Base-by-base conservation (phyloP, 2,113 vertebrate genomes). In the Elgaria multicarinata region DNA sequence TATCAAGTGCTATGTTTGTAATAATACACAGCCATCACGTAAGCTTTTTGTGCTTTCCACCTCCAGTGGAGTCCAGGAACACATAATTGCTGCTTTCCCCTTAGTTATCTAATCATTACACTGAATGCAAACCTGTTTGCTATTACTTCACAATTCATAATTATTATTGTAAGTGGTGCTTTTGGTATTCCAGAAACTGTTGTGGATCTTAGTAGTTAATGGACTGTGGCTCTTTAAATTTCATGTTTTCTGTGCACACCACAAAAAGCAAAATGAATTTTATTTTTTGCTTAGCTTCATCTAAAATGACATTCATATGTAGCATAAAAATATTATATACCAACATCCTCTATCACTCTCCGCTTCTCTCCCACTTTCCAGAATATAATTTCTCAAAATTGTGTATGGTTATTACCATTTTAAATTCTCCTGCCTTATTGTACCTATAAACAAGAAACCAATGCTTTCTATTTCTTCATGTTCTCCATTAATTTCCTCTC, bases 71-170 rank as follows among this genome's bases (percentile, higher is more conserved):
- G 95, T 92, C 95, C 91, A 93, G 94, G 96, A 97, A 96, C 95
- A 96, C 92, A 85, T 96, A 97, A 97, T 96, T 96, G 94, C 93
- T 95, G 92, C 95, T 96, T 97, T 96, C 93, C 93, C 94, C 93
- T 91, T 89, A 88, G 90, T 97, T 96, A 96, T 97, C 97, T 97
- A 96, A 97, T 96, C 96, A 94, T 95, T 96, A 96, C 87, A 93
- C 75, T 85, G 91, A 95, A 93, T 88, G 90, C 9, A 55, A 95
- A 93, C 89, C 95, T 95, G 95, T 93, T 96, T 96, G 91, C 39
- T 85, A 92, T 94, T 96, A 95, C 94, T 97, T 96, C 89, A 93
- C 83, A 91, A 94, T 96, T 95, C 95, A 93, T 93, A 96, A 95
- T 97, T 95, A 95, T 94, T 95, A 95, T 93, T 93, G 87, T 93